Evolutionary conservation across 2,113 vertebrate genomes (phyloP), one percentile per base, ranked within the genome.

Genomic region (Gobio gobio): DNA sequence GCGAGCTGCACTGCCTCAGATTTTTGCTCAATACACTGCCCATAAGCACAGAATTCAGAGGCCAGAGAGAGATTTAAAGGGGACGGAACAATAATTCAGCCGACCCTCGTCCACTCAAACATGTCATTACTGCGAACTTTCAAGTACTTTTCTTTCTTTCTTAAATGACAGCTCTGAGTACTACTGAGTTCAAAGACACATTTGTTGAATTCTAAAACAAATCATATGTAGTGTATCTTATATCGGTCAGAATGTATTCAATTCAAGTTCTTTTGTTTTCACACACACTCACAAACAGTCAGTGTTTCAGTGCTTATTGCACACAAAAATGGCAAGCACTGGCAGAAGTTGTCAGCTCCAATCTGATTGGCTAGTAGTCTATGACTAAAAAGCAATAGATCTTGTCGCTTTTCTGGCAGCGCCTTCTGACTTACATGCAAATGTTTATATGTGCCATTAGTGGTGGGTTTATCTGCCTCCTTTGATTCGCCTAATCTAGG

Each of bases 61-160:
- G 36, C 36, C 73, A 43, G 49, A 86, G 81, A 63, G 74, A 82
- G 59, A 85, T 88, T 90, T 90, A 88, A 90, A 90, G 87, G 81
- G 87, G 82, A 87, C 77, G 64, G 61, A 72, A 72, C 89, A 84
- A 87, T 87, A 87, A 89, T 87, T 87, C 88, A 89, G 78, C 72
- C 64, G 26, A 86, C 88, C 82, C 88, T 89, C 78, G 68, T 43
- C 56, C 74, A 83, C 82, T 89, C 78, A 82, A 86, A 85, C 83
- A 45, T 76, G 78, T 87, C 66, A 63, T 87, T 87, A 58, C 76
- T 81, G 82, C 74, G 77, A 82, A 56, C 78, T 84, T 83, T 72
- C 73, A 77, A 79, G 83, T 56, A 64, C 77, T 85, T 70, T 54
- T 77, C 61, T 29, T 76, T 18, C 12, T 72, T 78, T 83, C 1